A percentile compares a stretch with the other conserved stretches of the same genome.
Evolutionary conservation across 2,888 invertebrate species (phyloP).

Genomic region (Melanophora roralis): DNA sequence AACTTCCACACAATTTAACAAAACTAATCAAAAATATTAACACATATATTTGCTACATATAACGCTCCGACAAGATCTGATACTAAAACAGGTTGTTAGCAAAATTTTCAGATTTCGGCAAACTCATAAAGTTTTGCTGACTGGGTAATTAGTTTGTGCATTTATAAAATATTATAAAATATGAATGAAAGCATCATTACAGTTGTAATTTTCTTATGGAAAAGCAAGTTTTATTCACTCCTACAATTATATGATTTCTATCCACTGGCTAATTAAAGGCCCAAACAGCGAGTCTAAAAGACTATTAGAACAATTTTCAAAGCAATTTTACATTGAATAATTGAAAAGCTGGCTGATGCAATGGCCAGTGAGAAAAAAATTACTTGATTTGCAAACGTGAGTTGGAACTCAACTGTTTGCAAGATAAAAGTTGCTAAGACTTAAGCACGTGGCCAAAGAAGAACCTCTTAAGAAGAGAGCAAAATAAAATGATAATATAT

Average conservation of each 20-base stretch:
- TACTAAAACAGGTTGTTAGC: too few relatives aligned
- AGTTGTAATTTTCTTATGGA: too few relatives aligned
- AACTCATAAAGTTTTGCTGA: too few relatives aligned
- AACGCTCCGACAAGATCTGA: too few relatives aligned
- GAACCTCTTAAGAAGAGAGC: neutral
- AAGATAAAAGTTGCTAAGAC: slow-evolving; percentile 19
- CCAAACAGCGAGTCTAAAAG: slow-evolving; percentile 19
- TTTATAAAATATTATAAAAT: too few relatives aligned
- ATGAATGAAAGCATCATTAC: too few relatives aligned
- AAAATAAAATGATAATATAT: neutral
- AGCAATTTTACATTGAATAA: slow-evolving; percentile 9
- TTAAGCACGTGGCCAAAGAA: slow-evolving; percentile 23
- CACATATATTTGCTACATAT: too few relatives aligned
- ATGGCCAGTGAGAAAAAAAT: neutral
- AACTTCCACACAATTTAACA: too few relatives aligned
- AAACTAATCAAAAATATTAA: too few relatives aligned
- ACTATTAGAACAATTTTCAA: neutral
- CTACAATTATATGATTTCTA: neutral
- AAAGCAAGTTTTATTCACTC: too few relatives aligned
- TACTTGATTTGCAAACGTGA: slow-evolving; percentile 13
- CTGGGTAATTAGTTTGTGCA: too few relatives aligned
- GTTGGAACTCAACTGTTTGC: slow-evolving; percentile 40
- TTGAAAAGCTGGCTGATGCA: neutral
- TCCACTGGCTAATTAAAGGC: slow-evolving; percentile 21
- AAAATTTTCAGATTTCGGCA: too few relatives aligned